Conservation (phyloP, 2,797 vertebrate species). For the Halcyon smyrnensis region DNA sequence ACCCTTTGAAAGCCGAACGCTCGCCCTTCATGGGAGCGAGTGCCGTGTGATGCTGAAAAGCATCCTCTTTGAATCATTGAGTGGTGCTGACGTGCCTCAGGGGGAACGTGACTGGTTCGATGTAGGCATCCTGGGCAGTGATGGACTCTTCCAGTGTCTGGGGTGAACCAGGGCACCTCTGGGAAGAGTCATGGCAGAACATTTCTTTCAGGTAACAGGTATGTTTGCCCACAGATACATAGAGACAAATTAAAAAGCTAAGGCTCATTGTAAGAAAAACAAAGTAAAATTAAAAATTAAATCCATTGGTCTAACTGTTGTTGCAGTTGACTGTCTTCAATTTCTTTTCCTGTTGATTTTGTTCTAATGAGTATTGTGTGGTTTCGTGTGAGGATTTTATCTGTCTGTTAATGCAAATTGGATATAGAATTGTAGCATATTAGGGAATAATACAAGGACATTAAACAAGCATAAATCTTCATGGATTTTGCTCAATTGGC, state of each 20-base stretch:
- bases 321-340: conserved; percentile 35
- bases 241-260: not conserved
- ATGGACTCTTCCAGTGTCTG: not conserved
- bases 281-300: conserved; percentile 8
- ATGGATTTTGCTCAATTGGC: conserved; percentile 61
- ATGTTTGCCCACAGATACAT: accelerated
- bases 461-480: conserved; percentile 51
- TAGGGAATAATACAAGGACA: conserved; percentile 23
- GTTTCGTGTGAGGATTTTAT: conserved; percentile 58
- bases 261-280: not conserved
- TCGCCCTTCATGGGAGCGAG: not conserved
- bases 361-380: conserved; percentile 16
- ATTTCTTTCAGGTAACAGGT: not conserved
- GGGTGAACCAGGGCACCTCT: not conserved
- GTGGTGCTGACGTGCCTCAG: not conserved
- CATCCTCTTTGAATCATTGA: not conserved
- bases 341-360: not conserved
- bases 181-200: not conserved
- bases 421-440: conserved; percentile 41
- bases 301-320: not conserved
- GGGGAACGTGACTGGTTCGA: accelerated
- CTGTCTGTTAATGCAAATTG: conserved; percentile 23
- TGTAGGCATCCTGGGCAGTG: not conserved
- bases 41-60: not conserved
- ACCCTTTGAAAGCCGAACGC: not conserved